Evolutionary conservation across 2,797 vertebrate species (phyloP).

Genomic region (Odontamblyopus lacepedii): DNA sequence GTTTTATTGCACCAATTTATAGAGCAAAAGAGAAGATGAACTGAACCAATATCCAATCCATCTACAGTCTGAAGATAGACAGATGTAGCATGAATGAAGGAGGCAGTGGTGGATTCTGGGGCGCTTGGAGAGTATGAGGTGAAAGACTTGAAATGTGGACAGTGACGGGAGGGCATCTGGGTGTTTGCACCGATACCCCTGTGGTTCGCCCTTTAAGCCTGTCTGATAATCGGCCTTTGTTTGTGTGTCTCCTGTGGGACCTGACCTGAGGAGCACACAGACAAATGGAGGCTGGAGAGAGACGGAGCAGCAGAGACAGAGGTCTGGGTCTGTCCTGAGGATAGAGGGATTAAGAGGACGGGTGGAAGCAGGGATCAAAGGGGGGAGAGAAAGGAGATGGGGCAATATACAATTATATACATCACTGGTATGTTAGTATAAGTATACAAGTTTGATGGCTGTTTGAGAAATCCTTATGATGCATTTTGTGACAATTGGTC

Average conservation of each 20-base stretch:
- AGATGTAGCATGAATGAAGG: too few species aligned
- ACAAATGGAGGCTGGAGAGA: constrained; percentile 4
- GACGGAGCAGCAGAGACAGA: constrained; percentile 3
- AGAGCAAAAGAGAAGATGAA: too few species aligned
- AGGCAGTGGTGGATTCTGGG: constrained; percentile 33
- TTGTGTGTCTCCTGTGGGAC: constrained; percentile 29
- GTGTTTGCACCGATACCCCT: constrained; percentile 38
- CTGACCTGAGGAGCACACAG: not conserved
- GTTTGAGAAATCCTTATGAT: too few species aligned
- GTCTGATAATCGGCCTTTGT: constrained; percentile 42
- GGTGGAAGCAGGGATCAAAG: too few species aligned
- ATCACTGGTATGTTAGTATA: too few species aligned
- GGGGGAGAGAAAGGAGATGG: too few species aligned
- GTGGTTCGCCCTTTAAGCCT: constrained; percentile 50
- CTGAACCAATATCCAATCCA: too few species aligned
- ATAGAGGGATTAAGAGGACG: not conserved
- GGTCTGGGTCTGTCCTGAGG: constrained; percentile 4
- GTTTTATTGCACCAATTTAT: too few species aligned
- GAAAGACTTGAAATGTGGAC: constrained; percentile 44
- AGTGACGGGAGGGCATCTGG: constrained; percentile 50
- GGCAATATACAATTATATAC: too few species aligned
- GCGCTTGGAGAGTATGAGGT: constrained; percentile 38
- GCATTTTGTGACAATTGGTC: too few species aligned
- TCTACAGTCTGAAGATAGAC: too few species aligned
- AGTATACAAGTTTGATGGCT: too few species aligned